Percentiles rank a stretch among this genome's conserved stretches.
phyloP scores from a whole-genome alignment of 2,113 vertebrate genomes.

The Pangasianodon gigas region DNA sequence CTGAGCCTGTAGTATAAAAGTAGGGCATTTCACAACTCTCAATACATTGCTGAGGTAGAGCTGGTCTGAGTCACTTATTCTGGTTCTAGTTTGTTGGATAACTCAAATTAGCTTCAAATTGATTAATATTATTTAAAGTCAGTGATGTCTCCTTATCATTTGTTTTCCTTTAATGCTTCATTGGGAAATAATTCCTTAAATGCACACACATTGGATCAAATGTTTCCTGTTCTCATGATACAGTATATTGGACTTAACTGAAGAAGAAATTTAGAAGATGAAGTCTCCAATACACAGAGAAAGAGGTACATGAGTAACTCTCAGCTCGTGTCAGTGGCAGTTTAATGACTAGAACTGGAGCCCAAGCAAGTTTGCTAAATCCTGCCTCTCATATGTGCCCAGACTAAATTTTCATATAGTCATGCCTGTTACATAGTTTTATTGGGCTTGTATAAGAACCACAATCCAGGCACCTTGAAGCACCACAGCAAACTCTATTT shows the following conservation, averaged over 20 bases:
- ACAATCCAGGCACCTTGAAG: conserved; percentile 62
- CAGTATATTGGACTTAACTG: not conserved
- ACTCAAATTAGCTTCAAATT: not conserved
- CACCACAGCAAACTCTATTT: conserved; percentile 65
- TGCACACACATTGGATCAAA: not conserved
- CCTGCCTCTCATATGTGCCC: conserved; percentile 40
- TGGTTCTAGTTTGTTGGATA: not conserved
- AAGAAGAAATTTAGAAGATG: not conserved
- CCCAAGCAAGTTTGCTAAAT: conserved; percentile 39
- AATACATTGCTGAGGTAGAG: not conserved
- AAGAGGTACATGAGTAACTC: conserved; percentile 28
- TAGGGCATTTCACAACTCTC: not conserved
- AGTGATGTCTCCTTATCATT: not conserved
- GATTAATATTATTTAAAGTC: not conserved
- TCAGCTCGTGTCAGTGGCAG: conserved; percentile 22
- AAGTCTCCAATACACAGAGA: not conserved
- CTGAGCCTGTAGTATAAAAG: not conserved
- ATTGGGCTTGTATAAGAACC: conserved; percentile 69
- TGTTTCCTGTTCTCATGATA: not conserved
- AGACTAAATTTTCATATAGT: conserved; percentile 39
- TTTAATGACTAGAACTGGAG: conserved; percentile 43
- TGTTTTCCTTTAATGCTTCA: not conserved
- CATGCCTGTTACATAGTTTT: conserved; percentile 60
- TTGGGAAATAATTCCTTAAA: not conserved
- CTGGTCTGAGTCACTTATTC: not conserved